Percentiles rank a stretch among this genome's conserved stretches.
phyloP scores from a whole-genome alignment of 1,140 invertebrate species.

The Stratiolaelaps scimitus region DNA sequence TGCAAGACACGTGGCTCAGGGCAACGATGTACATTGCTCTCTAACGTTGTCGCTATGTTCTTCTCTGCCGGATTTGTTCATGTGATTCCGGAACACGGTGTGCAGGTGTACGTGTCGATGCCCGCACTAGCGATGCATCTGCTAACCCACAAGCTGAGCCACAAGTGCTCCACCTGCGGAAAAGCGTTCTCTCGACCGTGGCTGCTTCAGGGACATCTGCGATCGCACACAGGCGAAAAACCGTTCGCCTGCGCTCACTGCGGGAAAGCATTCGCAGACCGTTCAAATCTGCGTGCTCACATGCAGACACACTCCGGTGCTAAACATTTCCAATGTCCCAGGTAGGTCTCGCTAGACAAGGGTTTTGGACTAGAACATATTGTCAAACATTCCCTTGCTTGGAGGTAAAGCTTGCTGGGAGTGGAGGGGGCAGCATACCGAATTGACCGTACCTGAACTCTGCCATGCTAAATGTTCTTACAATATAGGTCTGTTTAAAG shows the following conservation, averaged over 20 bases:
- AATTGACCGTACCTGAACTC: no score
- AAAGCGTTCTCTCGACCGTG: slow-evolving; percentile 93
- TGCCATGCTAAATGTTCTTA: no score
- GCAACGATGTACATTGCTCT: no score
- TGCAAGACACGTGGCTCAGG: no score
- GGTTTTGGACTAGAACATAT: no score
- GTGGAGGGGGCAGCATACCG: no score
- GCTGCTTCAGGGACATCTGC: slow-evolving; percentile 79
- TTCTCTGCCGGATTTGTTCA: no score
- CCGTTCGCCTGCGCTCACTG: slow-evolving; percentile 97
- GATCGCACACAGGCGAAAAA: slow-evolving; percentile 96
- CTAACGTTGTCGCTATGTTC: no score
- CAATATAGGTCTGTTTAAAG: no score
- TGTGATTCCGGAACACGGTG: no score
- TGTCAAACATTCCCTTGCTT: no score
- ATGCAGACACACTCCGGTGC: slow-evolving; percentile 96
- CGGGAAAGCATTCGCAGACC: slow-evolving; percentile 94
- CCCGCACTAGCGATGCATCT: slow-evolving; percentile 94
- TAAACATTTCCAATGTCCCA: slow-evolving; percentile 84
- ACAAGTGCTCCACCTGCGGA: slow-evolving; percentile 71
- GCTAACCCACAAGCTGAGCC: slow-evolving; percentile 61
- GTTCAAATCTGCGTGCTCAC: slow-evolving; percentile 91
- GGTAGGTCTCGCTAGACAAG: slow-evolving; percentile 37
- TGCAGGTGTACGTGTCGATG: slow-evolving; percentile 79
- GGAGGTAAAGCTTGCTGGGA: no score